Evolutionary conservation across 2,113 vertebrate species (phyloP).

Genomic region (Eupsittula cactorum): DNA sequence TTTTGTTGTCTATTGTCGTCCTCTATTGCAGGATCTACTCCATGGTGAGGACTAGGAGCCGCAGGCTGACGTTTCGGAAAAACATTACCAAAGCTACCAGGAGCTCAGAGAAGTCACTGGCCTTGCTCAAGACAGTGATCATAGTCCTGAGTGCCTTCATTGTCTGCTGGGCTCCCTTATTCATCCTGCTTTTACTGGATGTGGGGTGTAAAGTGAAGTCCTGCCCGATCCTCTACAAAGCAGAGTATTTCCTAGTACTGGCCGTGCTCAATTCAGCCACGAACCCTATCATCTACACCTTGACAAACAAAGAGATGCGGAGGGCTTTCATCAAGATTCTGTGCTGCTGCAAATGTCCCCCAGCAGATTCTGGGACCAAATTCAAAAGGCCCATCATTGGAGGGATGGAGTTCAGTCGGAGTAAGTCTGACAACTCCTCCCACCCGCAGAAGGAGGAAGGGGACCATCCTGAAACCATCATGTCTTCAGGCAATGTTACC

Average conservation of each 20-base stretch:
- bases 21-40: constrained; percentile 95
- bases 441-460: constrained; percentile 93
- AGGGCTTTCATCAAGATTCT: constrained; percentile 91
- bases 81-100: constrained; percentile 84
- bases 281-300: constrained; percentile 97
- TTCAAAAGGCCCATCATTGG: constrained; percentile 87
- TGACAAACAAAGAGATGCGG: constrained; percentile 98
- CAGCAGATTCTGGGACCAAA: constrained; percentile 74
- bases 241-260: constrained; percentile 94
- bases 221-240: constrained; percentile 89
- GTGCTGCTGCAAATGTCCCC: constrained; percentile 82
- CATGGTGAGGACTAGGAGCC: constrained; percentile 91
- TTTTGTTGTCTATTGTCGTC: constrained; percentile 91
- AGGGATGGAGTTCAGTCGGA: constrained; percentile 91
- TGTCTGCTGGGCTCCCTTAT: constrained; percentile 95
- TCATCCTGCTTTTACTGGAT: constrained; percentile 94
- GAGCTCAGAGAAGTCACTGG: constrained; percentile 94
- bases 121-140: constrained; percentile 95
- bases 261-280: constrained; percentile 96
- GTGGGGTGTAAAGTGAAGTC: constrained; percentile 86
- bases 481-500: constrained; percentile 89
- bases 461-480: constrained; percentile 85
- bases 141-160: constrained; percentile 97
- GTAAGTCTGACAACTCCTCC: constrained; percentile 95
- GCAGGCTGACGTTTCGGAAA: constrained; percentile 91